Evolutionary conservation across 1,140 invertebrate genomes (phyloP).

Genomic region (Marisa cornuarietis): DNA sequence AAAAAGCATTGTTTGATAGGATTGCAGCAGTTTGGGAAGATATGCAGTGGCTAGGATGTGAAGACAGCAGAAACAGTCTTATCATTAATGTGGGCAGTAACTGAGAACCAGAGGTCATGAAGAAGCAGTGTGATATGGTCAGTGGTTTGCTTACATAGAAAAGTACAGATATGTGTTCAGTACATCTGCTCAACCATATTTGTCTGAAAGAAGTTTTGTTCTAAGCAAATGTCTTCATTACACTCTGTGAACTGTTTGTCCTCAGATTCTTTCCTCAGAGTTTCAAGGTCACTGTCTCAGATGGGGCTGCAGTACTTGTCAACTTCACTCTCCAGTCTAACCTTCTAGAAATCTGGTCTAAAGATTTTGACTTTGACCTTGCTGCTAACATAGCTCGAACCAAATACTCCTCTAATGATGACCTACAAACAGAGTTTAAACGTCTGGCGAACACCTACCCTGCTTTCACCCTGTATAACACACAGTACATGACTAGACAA

Average conservation of each 20-base stretch:
- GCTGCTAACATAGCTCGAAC: constrained; percentile 66
- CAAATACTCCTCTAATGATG: constrained; percentile 40
- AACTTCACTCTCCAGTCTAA: constrained; percentile 83
- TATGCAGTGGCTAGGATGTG: too few relatives aligned
- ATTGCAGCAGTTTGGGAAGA: too few relatives aligned
- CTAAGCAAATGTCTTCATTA: too few relatives aligned
- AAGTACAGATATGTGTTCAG: too few relatives aligned
- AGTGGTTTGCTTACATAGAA: too few relatives aligned
- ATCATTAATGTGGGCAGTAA: too few relatives aligned
- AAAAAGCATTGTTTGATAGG: too few relatives aligned
- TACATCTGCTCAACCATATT: too few relatives aligned
- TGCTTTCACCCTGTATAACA: constrained; percentile 71
- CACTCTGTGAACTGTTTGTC: constrained; percentile 11
- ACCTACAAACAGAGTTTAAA: constrained; percentile 70
- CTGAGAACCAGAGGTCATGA: too few relatives aligned
- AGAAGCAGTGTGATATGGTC: too few relatives aligned
- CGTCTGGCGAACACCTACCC: constrained; percentile 74
- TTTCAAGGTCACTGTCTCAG: constrained; percentile 69
- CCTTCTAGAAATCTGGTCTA: constrained; percentile 81
- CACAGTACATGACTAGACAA: constrained; percentile 71
- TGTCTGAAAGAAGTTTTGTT: too few relatives aligned
- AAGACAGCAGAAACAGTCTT: too few relatives aligned
- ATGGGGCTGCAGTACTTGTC: constrained; percentile 70
- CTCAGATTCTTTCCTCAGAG: constrained; percentile 67
- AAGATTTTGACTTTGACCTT: constrained; percentile 77